Conservation (phyloP, 2,113 vertebrate genomes). For the Toxotes chatareus region DNA sequence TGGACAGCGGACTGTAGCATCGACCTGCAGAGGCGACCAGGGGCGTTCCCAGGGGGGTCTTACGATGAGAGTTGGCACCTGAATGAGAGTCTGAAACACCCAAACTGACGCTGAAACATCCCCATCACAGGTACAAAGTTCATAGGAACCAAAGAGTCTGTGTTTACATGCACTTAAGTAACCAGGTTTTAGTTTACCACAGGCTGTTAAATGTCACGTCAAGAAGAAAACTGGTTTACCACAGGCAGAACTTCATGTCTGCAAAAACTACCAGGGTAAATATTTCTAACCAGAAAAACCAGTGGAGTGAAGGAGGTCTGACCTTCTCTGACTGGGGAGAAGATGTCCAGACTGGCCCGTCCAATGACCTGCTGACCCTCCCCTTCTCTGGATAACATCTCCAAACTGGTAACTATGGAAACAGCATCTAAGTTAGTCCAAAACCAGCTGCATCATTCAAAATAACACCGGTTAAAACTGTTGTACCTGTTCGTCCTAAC, state of each 20-base stretch:
- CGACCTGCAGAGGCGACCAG: conserved; percentile 74
- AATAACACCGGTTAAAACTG: accelerated
- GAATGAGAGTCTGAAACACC: conserved; percentile 67
- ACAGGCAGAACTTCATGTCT: neutral
- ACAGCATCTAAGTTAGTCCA: neutral
- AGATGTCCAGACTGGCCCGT: conserved; percentile 75
- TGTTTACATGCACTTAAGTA: too few species aligned
- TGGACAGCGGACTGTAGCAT: conserved; percentile 84
- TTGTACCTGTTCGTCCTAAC: conserved; percentile 37
- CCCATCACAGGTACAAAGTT: too few species aligned
- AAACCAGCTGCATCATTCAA: neutral
- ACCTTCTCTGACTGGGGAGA: conserved; percentile 80
- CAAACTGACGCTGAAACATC: neutral
- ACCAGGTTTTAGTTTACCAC: too few species aligned
- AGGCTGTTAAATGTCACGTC: too few species aligned
- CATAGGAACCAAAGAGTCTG: too few species aligned
- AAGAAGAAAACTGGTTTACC: too few species aligned
- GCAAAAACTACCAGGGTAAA: too few species aligned
- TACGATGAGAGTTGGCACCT: conserved; percentile 82
- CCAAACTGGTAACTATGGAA: conserved; percentile 61
- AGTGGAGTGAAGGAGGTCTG: conserved; percentile 2
- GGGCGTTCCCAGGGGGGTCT: conserved; percentile 81
- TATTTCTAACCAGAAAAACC: neutral
- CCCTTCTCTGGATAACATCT: conserved; percentile 60
- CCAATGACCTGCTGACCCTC: conserved; percentile 59